These are phyloP conservation scores for Porites cylindrica DNA, from an alignment of 92 coral and sea anemone species.

Conservation along the genomic window DNA sequence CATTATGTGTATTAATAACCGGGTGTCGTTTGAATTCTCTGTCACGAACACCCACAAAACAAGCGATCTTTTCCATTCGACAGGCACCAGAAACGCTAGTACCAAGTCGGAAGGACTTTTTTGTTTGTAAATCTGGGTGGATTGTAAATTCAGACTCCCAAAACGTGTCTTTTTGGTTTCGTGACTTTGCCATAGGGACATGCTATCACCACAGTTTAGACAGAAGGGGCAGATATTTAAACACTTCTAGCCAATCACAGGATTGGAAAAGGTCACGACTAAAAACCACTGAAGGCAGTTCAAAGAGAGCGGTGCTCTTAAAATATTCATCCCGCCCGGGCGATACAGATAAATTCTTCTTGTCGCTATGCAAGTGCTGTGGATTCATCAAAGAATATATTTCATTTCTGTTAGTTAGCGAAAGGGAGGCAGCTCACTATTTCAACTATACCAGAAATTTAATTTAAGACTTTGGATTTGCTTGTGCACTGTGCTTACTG, in stretches of 20 bases:
- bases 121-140: neutral
- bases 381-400: neutral
- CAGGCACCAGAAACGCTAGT: neutral
- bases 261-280: conserved; percentile 30
- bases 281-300: conserved; percentile 29
- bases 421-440: too few species aligned
- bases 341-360: neutral
- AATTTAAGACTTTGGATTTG: neutral
- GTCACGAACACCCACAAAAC: conserved; percentile 45
- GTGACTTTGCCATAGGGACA: conserved; percentile 36
- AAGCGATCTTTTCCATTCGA: neutral
- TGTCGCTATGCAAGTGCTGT: neutral
- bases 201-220: conserved; percentile 20
- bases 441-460: neutral
- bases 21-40: conserved; percentile 32
- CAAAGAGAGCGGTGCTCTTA: conserved; percentile 39
- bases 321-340: conserved; percentile 25
- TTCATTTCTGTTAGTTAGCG: neutral
- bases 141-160: neutral
- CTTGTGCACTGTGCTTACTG: neutral
- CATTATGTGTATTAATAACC: conserved; percentile 41
- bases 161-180: conserved; percentile 14
- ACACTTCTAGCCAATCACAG: conserved; percentile 27
- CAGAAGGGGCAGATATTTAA: conserved; percentile 34
- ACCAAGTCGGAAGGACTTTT: neutral